Conservation (phyloP, 2,888 invertebrate genomes). For the Caenorhabditis drosophilae region DNA sequence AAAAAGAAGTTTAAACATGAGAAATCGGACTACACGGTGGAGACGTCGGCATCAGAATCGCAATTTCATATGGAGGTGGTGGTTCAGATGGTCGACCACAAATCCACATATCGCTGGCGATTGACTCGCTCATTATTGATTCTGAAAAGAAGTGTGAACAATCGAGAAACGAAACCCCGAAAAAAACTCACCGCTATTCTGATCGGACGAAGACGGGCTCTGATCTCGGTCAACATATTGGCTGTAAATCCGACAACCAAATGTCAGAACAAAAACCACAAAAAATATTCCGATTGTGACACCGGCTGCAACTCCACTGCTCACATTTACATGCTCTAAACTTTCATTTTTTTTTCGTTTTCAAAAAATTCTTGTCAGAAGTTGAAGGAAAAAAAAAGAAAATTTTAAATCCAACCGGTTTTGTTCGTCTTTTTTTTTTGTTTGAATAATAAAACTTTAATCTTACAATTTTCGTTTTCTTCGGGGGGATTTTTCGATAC, state of each 20-base stretch:
- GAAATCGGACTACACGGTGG: slow-evolving; percentile 19
- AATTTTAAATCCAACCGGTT: neutral
- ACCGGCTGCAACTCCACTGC: slow-evolving; percentile 62
- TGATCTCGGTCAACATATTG: slow-evolving; percentile 49
- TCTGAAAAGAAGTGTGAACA: slow-evolving; percentile 29
- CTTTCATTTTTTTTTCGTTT: too few relatives aligned
- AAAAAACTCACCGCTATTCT: slow-evolving; percentile 18
- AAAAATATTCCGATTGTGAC: slow-evolving; percentile 64
- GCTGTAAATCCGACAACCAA: slow-evolving; percentile 64
- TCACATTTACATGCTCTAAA: slow-evolving; percentile 61
- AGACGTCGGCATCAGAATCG: slow-evolving; percentile 56
- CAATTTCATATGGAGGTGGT: slow-evolving; percentile 62
- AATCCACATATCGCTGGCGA: slow-evolving; percentile 55
- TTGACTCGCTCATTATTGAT: slow-evolving; percentile 40
- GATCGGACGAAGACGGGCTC: slow-evolving; percentile 1
- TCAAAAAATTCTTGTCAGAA: too few relatives aligned
- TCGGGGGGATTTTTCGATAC: too few relatives aligned
- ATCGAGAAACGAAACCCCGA: neutral
- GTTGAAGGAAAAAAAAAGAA: slow-evolving; percentile 18
- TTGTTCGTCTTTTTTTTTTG: neutral
- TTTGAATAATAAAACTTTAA: neutral
- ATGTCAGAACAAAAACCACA: slow-evolving; percentile 62
- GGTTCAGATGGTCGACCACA: slow-evolving; percentile 51
- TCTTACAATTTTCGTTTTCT: neutral
- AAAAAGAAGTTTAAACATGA: too few relatives aligned